phyloP scores from a whole-genome alignment of 2,888 invertebrate genomes.

The Ectobius pallidus region DNA sequence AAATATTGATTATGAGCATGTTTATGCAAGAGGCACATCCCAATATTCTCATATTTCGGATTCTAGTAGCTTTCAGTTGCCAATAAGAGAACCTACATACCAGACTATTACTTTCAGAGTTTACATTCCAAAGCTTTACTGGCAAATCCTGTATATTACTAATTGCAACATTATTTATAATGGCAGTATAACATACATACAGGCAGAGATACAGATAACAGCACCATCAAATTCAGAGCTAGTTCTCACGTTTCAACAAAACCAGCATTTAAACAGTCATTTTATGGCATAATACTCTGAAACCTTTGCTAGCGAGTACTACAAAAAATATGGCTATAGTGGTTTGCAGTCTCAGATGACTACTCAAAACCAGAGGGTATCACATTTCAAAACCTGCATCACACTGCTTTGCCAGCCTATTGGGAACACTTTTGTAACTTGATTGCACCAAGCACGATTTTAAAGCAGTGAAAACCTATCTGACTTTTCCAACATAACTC shows the following conservation, averaged over 20 bases:
- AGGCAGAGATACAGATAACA: not conserved
- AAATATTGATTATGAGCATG: too few relatives aligned
- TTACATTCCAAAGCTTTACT: too few relatives aligned
- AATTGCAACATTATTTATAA: not conserved
- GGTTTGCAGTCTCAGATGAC: not conserved
- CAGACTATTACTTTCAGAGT: too few relatives aligned
- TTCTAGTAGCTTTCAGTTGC: too few relatives aligned
- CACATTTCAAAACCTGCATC: not conserved
- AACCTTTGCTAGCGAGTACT: not conserved
- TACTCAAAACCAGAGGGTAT: not conserved
- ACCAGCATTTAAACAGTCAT: too few relatives aligned
- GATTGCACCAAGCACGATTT: conserved; percentile 2
- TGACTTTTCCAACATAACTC: too few relatives aligned
- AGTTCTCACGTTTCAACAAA: too few relatives aligned
- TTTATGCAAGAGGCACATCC: too few relatives aligned
- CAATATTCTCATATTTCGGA: too few relatives aligned
- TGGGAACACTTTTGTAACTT: not conserved
- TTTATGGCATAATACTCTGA: not conserved
- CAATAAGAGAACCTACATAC: too few relatives aligned
- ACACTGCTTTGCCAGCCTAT: not conserved
- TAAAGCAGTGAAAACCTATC: not conserved
- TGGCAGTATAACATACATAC: conserved; percentile 2
- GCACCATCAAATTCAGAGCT: conserved; percentile 9
- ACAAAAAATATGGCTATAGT: not conserved
- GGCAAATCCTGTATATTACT: too few relatives aligned